phyloP scores from a whole-genome alignment of 2,888 invertebrate genomes.

The Apamea sordens region DNA sequence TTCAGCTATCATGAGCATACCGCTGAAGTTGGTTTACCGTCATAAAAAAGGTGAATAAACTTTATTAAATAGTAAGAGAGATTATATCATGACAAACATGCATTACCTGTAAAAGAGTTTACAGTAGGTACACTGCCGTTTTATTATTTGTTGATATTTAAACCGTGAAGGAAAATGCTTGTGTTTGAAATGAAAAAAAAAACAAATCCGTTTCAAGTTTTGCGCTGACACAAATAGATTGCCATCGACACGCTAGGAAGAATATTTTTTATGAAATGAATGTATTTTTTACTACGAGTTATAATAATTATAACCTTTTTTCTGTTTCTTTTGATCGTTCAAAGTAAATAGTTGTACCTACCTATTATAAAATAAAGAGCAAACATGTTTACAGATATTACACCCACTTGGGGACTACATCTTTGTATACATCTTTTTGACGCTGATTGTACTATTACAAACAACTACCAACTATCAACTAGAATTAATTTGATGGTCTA shows the following conservation, averaged over 20 bases:
- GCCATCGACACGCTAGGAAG: neutral
- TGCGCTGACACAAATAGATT: neutral
- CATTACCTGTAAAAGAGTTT: slow-evolving; percentile 16
- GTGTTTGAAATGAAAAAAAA: neutral
- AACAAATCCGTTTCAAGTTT: neutral
- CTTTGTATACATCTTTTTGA: too few relatives aligned
- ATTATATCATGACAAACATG: slow-evolving; percentile 32
- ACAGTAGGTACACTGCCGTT: neutral
- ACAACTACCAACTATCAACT: neutral
- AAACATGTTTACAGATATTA: neutral
- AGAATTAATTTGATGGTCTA: neutral
- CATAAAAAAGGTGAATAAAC: slow-evolving; percentile 2
- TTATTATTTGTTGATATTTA: slow-evolving; percentile 19
- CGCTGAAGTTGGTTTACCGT: neutral
- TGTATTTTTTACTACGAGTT: neutral
- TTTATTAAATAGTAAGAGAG: neutral
- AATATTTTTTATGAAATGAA: neutral
- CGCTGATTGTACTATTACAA: too few relatives aligned
- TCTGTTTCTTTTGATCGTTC: neutral
- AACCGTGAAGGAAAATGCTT: slow-evolving; percentile 7
- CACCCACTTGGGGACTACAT: too few relatives aligned
- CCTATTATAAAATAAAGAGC: neutral
- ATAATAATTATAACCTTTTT: neutral
- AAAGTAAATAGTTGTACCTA: neutral
- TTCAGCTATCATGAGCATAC: neutral